Evolutionary conservation across 2,888 invertebrate genomes (phyloP).

Genomic region (Calameuta pallipes): DNA sequence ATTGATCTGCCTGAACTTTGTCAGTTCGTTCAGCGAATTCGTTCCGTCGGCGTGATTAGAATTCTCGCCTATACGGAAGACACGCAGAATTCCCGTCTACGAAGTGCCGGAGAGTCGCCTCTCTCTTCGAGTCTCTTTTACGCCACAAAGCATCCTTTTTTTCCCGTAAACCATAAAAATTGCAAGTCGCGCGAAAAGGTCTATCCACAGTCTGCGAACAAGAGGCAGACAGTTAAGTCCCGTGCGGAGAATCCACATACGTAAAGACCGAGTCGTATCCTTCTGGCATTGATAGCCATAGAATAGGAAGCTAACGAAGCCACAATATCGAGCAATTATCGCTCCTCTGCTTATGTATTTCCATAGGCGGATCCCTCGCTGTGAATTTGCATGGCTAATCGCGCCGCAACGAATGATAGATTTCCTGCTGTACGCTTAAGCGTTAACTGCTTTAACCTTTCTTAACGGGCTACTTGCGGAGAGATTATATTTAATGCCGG

Average conservation of each 20-base stretch:
- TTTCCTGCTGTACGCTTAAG: slow-evolving; percentile 1
- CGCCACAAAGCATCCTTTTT: background rate
- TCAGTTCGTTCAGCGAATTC: background rate
- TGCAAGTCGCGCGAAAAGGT: background rate
- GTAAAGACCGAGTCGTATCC: background rate
- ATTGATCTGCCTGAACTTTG: background rate
- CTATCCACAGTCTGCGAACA: background rate
- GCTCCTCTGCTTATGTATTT: slow-evolving; percentile 11
- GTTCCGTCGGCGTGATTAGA: background rate
- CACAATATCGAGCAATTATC: slow-evolving; percentile 36
- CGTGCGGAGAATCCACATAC: background rate
- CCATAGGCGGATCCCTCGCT: slow-evolving; percentile 16
- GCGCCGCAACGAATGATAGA: slow-evolving; percentile 9
- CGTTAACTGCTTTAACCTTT: slow-evolving; percentile 5
- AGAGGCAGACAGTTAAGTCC: background rate
- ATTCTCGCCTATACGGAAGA: background rate
- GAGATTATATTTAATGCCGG: background rate
- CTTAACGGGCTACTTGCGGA: background rate
- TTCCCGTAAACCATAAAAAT: background rate
- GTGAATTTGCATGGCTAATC: slow-evolving; percentile 29
- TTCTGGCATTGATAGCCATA: slow-evolving; percentile 28
- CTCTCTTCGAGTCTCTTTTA: background rate
- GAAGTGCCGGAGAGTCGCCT: background rate
- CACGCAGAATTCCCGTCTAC: background rate
- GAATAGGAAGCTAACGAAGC: slow-evolving; percentile 33